Evolutionary conservation across 2,113 vertebrate genomes (phyloP), one percentile per base, ranked within the genome.

Genomic region (Pterocles burchelli): DNA sequence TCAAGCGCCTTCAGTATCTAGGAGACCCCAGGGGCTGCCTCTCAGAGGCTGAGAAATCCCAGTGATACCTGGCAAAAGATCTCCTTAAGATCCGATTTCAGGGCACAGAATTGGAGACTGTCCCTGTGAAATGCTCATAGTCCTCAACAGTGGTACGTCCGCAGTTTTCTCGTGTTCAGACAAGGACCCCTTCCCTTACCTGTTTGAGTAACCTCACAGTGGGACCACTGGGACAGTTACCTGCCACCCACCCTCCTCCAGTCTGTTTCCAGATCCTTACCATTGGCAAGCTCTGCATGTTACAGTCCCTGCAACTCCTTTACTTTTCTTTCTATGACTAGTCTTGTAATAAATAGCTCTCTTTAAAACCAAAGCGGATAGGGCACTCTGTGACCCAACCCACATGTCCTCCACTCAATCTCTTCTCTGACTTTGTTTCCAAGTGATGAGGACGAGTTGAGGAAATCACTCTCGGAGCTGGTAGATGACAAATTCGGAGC

Each of bases 401-500:
- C 28, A 5, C 2, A 0, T 58, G 36, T 29, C 61, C 72, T 77
- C 22, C 19, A 11, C 78, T 85, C 75, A 97, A 14, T 38, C 13
- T 85, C 14, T 90, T 70, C 79, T 89, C 85, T 95, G 62, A 16
- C 84, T 96, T 97, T 96, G 65, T 85, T 97, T 95, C 91, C 96
- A 97, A 99, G 99, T 45, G 99, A 99, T 95, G 99, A 99, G 97
- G 99, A 99, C 52, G 99, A 99, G 96, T 95, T 99, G 97, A 98
- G 99, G 95, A 99, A 99, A 94, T 99, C 99, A 1, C 98, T 99
- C 93, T 99, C 99, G 1, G 99, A 99, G 98, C 98, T 99, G 93
- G 99, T 99, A 70, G 99, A 99, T 96, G 99, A 99, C 97, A 99
- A 99, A 90, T 99, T 99, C 26, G 99, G 99, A 95, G 98, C 98